These are phyloP conservation scores for Sphaeramia orbicularis DNA, from an alignment of 2,797 vertebrate species.

Conservation along the genomic window DNA sequence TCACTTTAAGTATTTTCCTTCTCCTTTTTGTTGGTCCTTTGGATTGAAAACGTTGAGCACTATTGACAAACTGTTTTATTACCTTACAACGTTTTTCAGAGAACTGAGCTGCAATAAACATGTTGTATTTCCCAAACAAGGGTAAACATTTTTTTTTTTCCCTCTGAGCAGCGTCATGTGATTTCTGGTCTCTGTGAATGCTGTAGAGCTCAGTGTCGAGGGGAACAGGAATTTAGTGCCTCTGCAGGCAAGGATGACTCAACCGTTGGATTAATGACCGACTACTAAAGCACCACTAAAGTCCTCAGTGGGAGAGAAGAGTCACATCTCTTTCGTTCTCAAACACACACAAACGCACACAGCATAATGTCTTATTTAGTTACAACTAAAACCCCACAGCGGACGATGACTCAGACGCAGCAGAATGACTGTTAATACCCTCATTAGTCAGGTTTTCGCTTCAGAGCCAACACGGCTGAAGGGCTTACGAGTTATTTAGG, in stretches of 20 bases:
- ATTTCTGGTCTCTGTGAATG: conserved; percentile 53
- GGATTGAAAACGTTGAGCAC: conserved; percentile 1
- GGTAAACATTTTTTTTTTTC: conserved; percentile 42
- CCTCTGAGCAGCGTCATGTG: conserved; percentile 32
- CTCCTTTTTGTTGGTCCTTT: neutral
- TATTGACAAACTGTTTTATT: conserved; percentile 19
- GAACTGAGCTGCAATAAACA: conserved; percentile 19
- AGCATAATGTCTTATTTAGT: conserved; percentile 65
- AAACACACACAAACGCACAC: conserved; percentile 46
- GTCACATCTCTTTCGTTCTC: conserved; percentile 47
- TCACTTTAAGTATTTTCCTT: too few relatives aligned
- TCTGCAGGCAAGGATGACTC: conserved; percentile 78
- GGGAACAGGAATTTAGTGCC: conserved; percentile 71
- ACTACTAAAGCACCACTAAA: conserved; percentile 74
- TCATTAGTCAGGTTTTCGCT: conserved; percentile 71
- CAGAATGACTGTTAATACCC: conserved; percentile 65
- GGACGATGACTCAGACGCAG: conserved; percentile 63
- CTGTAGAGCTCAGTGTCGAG: conserved; percentile 54
- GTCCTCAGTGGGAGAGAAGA: conserved; percentile 68
- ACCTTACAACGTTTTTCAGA: neutral
- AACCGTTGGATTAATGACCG: conserved; percentile 75
- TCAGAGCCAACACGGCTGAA: conserved; percentile 49
- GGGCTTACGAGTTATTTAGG: conserved; percentile 48
- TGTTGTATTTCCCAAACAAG: conserved; percentile 41
- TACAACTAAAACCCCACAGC: conserved; percentile 55